Evolutionary conservation across 2,888 invertebrate genomes (phyloP), one percentile per base, ranked within the genome.

Genomic region (Drosophila setosimentum): DNA sequence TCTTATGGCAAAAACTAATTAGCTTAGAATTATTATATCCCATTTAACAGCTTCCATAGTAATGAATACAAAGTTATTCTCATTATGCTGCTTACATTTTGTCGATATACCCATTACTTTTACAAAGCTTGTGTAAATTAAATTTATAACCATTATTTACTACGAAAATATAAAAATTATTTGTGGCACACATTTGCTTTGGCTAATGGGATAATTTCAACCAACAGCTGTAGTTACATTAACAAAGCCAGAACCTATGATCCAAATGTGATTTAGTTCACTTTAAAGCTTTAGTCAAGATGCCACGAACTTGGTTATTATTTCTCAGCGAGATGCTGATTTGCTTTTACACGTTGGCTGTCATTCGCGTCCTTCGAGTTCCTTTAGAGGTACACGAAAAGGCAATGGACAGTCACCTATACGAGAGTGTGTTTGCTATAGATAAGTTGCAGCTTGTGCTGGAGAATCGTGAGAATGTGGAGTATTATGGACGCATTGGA

Each of bases 401-500:
- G 13, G n/a, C 50, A 5, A 11, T 48, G 29, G 18, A 16, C 1
- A 37, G 33, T 16, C 49, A 21, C 24, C 24, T 49, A 3, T 27
- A 33, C 1, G 35, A 35, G 0, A 58, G 49, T 37, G 62, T 73
- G 33, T 35, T 65, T 0, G 27, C 16, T 11, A 24, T 32, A 1
- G 45, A 66, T 1, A 30, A n/a, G 3, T 48, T 67, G 11, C 45
- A 57, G 5, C 7, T 83, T 3, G 13, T 33, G 8, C 64, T 85
- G 8, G 50, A 68, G 4, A 78, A 70, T 35, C 72, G 71, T 0
- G 24, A 66, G 7, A 83, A 78, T 61, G 4, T 84, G 18, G 84
- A 98, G 93, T 99, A 99, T 94, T 99, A 96, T 94, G 99, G 98
- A 18, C 95, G 95, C 3, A 98, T 99, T 87, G 94, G 95, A 0